Base-by-base conservation (phyloP, 2,888 invertebrate species). In the Drosophila affinis region DNA sequence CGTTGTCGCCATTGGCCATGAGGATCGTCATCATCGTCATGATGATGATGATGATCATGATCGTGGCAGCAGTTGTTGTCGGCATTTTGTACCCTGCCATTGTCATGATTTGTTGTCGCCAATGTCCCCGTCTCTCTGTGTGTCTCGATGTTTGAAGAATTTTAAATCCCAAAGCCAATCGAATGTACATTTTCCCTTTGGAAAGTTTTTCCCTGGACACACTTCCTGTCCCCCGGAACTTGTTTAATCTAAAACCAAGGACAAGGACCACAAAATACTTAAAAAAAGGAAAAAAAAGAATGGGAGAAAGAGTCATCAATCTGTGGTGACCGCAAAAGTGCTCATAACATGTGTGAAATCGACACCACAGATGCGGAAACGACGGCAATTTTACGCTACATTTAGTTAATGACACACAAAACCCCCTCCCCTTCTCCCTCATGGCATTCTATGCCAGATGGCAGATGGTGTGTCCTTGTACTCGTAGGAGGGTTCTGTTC, bases 311-410 rank as follows among this genome's bases (percentile, higher is more conserved):
- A 63, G 78, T 73, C 86, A 78, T 82, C 82, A 85, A 82, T 82
- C 81, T 79, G 78, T 39, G 79, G 76, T 63, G 72, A 78, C 85
- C 88, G 70, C 78, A 83, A 7, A 62, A 85, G 77, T 73, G 62
- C 62, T 75, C 77, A 81, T 84, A 87, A 80, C 85, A 89, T 85
- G 90, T 88, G 90, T 90, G 90, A 90, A 90, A 89, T 89, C 81
- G 88, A 90, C 89, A 88, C 90, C 79, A 72, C 86, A 77, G 76
- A 73, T 81, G 82, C 69, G 78, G 79, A 85, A 84, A 77, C 74
- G 73, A 78, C 84, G 74, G 70, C 80, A 84, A 84, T 85, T 87
- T 85, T 77, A 85, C 76, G 85, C 78, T 84, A 82, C 85, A 85
- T 87, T 85, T 81, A 64, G 72, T 78, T 86, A 78, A 81, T 80